Conservation (phyloP, 2,888 invertebrate genomes). For the Tineola bisselliella region DNA sequence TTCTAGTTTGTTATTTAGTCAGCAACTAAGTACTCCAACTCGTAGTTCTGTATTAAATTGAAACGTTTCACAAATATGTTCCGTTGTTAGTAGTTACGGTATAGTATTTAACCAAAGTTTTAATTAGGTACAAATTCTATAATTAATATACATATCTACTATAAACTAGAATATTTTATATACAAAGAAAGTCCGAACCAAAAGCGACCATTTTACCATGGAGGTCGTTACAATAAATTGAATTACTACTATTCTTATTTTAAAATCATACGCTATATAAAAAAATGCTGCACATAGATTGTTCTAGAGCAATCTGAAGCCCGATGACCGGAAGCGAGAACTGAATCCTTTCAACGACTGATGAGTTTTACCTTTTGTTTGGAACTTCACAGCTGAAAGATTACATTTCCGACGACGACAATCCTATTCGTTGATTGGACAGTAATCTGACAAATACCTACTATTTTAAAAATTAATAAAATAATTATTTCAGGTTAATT, state of each 20-base stretch:
- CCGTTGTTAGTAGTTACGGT: neutral
- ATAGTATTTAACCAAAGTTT: too few relatives aligned
- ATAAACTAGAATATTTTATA: too few relatives aligned
- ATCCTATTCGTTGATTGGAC: neutral
- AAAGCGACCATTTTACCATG: too few relatives aligned
- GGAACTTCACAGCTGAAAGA: neutral
- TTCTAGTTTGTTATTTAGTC: neutral
- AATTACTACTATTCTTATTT: too few relatives aligned
- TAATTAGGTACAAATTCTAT: too few relatives aligned
- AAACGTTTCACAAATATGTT: neutral
- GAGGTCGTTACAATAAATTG: too few relatives aligned
- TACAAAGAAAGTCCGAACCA: too few relatives aligned
- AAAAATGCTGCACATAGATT: too few relatives aligned
- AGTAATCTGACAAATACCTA: neutral
- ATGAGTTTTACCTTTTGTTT: constrained; percentile 1
- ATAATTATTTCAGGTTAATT: too few relatives aligned
- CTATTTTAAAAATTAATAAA: neutral
- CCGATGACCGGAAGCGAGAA: neutral
- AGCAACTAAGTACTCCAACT: neutral
- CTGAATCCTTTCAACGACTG: neutral
- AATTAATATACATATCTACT: too few relatives aligned
- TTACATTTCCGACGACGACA: neutral
- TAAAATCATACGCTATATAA: too few relatives aligned
- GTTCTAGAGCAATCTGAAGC: neutral
- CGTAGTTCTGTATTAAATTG: neutral